Base-by-base conservation (phyloP, 2,113 vertebrate species). In the Atherinomorus stipes region DNA sequence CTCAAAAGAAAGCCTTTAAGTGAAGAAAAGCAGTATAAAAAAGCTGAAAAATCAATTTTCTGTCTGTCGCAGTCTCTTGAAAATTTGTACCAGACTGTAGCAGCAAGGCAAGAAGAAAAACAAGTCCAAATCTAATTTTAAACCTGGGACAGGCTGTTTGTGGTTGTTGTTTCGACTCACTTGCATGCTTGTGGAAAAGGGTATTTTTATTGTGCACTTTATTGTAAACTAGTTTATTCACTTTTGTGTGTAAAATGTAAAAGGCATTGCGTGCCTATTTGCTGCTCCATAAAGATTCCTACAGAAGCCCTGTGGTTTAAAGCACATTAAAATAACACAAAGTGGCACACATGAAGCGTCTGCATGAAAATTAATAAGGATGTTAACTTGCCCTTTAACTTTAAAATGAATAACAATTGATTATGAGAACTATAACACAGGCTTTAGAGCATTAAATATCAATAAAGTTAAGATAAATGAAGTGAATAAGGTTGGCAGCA, bases 141-240 rank as follows among this genome's bases (percentile, higher is more conserved):
- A 88, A 80, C 73, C 40, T 52, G 54, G 78, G 40, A 71, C 63
- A 18, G 72, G 64, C 84, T 80, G 71, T 78, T 88, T 86, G 86
- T 23, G 88, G 53, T 28, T 89, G 78, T 70, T 78, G 83, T 74
- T 90, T 62, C 64, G 77, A 73, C 79, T 76, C 62, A 58, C 53
- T 59, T 5, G 72, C 90, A 84, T 88, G 76, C 74, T 87, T 92
- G 89, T 72, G 89, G 89, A 83, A 44, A 1, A 28, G 64, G 60
- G 51, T 66, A 61, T 78, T 88, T 90, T 85, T 81, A 88, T 87
- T 83, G 76, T 74, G 38, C 72, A n/a, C 70, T 86, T 91, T 71
- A 85, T 80, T 72, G 72, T 83, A 73, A 88, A 84, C 72, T 72
- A 57, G 58, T 74, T 84, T 74, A 80, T 26, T 85, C 53, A 59